Percentiles rank a stretch among this genome's conserved stretches.
phyloP scores from a whole-genome alignment of 2,888 invertebrate genomes.

The Abrostola triplasia region DNA sequence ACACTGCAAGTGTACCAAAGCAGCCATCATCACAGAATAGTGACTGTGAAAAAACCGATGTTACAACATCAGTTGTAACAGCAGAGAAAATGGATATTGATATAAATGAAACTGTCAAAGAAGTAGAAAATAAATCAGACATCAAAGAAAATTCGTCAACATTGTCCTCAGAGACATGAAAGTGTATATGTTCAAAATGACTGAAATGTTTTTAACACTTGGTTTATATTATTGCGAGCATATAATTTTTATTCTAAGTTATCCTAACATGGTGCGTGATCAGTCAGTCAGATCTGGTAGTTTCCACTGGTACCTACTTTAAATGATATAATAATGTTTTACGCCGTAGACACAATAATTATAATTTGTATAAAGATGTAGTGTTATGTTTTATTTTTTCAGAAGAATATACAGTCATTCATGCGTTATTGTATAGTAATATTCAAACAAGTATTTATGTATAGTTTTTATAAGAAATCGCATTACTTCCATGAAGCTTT shows the following conservation, averaged over 20 bases:
- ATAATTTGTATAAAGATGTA: background rate
- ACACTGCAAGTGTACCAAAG: slow-evolving; percentile 5
- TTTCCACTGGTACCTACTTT: slow-evolving; percentile 8
- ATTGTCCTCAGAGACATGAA: slow-evolving; percentile 11
- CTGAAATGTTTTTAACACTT: slow-evolving; percentile 20
- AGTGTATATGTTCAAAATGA: slow-evolving; percentile 19
- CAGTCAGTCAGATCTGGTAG: background rate
- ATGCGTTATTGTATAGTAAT: slow-evolving; percentile 4
- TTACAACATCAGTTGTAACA: slow-evolving; percentile 8
- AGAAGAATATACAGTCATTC: background rate
- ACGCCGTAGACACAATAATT: background rate
- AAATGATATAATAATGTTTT: slow-evolving; percentile 1
- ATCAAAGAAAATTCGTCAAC: slow-evolving; percentile 11
- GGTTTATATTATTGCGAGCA: slow-evolving; percentile 17
- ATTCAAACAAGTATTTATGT: background rate
- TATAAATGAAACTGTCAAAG: slow-evolving; percentile 21
- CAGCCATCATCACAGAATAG: background rate
- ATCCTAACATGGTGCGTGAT: background rate
- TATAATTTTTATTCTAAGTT: background rate
- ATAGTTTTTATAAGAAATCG: slow-evolving; percentile 7
- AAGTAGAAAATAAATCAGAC: slow-evolving; percentile 6
- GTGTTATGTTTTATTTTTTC: slow-evolving; percentile 2
- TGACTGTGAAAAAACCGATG: slow-evolving; percentile 7
- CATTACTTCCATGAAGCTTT: slow-evolving; percentile 11
- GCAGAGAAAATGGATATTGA: slow-evolving; percentile 43